Evolutionary conservation across 1,140 invertebrate species (phyloP).

Genomic region (Neodiprion virginianus): DNA sequence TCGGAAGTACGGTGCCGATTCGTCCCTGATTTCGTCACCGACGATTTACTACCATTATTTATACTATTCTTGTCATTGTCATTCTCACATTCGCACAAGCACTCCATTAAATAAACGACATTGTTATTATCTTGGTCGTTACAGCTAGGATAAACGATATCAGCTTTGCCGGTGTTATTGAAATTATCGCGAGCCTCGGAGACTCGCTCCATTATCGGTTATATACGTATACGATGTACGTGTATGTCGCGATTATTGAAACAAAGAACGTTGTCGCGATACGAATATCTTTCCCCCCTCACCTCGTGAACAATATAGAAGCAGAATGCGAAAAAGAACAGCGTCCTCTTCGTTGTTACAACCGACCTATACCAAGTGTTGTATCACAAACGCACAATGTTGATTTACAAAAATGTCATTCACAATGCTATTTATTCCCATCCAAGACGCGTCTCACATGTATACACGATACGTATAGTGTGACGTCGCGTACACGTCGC

Average conservation of each 20-base stretch:
- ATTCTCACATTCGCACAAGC: constrained; percentile 58
- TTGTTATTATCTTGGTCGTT: neutral
- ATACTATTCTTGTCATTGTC: constrained; percentile 13
- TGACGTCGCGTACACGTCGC: no score
- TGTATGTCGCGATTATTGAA: neutral
- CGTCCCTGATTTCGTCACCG: neutral
- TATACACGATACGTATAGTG: no score
- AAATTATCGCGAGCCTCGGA: neutral
- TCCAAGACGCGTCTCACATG: no score
- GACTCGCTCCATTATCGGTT: neutral
- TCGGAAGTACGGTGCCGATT: neutral
- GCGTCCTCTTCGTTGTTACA: constrained; percentile 7
- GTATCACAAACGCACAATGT: no score
- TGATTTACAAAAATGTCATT: no score
- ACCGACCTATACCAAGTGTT: neutral
- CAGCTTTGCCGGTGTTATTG: neutral
- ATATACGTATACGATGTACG: constrained; percentile 11
- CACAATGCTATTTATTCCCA: no score
- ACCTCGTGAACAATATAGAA: neutral
- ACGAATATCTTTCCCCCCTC: neutral
- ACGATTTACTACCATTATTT: neutral
- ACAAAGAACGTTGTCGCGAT: constrained; percentile 1
- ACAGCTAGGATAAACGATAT: neutral
- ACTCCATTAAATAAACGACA: constrained; percentile 51
- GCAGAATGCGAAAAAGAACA: constrained; percentile 17